Base-by-base conservation (phyloP, 1,140 invertebrate species). In the Colletes latitarsis region DNA sequence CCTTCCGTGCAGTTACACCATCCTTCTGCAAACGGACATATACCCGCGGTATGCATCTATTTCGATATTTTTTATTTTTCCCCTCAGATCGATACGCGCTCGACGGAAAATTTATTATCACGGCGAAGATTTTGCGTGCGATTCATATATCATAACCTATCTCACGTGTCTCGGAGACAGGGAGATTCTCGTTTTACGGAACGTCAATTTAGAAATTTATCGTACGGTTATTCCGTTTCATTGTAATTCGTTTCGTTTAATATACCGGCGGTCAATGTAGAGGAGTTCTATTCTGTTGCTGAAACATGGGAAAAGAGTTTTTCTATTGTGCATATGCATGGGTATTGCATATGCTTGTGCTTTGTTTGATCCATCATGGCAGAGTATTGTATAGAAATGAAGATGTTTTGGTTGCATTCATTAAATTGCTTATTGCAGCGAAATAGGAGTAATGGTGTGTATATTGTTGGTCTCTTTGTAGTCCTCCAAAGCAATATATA, bases 1-100 rank as follows among this genome's bases (percentile, higher is more conserved):
- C 92, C 92, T 88, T 91, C 92, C 63, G 93, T 93, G 91, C 93
- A 93, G 79, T 88, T 93, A 67, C 93, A 93, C 87, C 92, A 93
- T 88, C 91, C 92, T 82, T 89, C 92, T 73, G 92, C 92, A 63
- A 93, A 93, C 84, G 93, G 93, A 68, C 93, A 93, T 82, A 90
- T 93, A 91, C 90, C 93, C 52, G 89, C 91, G 85, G 93, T 93
- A 89, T 53, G 72, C 66, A 53, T 5, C n/a, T 58, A 49, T 57
- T 41, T 66, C 8, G n/a, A 30, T 52, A 63, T 43, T 80, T 52
- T 72, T 62, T 55, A 53, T 17, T 43, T 72, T 46, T 30, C 14
- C n/a, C 15, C 15, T 17, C n/a, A 15, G 5, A 67, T 55, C 39
- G 17, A 3, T 41, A 17, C 4, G 4, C 8, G 1, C 41, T 19